Percentiles rank a stretch among this genome's conserved stretches.
Conservation (phyloP, 2,888 invertebrate genomes). For the Antheraea yamamai region DNA sequence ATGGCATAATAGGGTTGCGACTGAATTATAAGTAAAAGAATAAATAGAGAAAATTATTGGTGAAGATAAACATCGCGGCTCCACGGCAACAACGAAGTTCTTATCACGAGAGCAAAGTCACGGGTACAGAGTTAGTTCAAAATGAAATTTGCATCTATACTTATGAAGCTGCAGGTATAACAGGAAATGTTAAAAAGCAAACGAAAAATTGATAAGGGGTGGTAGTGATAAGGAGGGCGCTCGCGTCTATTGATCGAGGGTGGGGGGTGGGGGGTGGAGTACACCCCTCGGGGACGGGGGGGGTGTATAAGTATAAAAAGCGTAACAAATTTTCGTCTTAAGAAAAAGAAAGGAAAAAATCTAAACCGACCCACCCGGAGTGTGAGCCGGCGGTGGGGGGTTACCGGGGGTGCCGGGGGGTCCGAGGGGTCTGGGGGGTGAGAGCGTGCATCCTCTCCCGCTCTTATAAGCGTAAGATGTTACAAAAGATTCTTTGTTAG, state of each 20-base stretch:
- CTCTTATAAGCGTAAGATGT: slow-evolving; percentile 69
- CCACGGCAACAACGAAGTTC: too few relatives aligned
- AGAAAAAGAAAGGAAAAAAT: slow-evolving; percentile 83
- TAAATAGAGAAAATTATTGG: too few relatives aligned
- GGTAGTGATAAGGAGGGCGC: slow-evolving; percentile 63
- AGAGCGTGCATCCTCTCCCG: slow-evolving; percentile 67
- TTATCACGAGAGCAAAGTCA: too few relatives aligned
- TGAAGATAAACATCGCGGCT: too few relatives aligned
- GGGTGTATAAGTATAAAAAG: slow-evolving; percentile 79
- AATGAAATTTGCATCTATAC: slow-evolving; percentile 30
- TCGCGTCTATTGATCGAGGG: slow-evolving; percentile 68
- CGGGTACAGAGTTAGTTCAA: neutral
- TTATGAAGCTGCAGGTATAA: slow-evolving; percentile 60
- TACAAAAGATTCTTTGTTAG: slow-evolving; percentile 78
- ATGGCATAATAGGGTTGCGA: too few relatives aligned
- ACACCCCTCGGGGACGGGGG: slow-evolving; percentile 44
- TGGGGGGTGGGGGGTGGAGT: slow-evolving; percentile 22
- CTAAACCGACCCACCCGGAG: slow-evolving; percentile 72
- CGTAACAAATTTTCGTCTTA: slow-evolving; percentile 83
- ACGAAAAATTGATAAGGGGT: slow-evolving; percentile 81
- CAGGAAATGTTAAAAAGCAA: slow-evolving; percentile 58
- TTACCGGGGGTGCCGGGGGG: slow-evolving; percentile 38
- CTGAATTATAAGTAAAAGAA: too few relatives aligned
- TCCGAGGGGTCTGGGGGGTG: slow-evolving; percentile 41
- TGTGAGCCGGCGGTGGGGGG: slow-evolving; percentile 46